A percentile compares a stretch with the other conserved stretches of the same genome.
These are phyloP conservation scores for Aurelia aurita DNA, from an alignment of 30 jellyfish, hydroid and myxozoan genomes.

Conservation along the genomic window DNA sequence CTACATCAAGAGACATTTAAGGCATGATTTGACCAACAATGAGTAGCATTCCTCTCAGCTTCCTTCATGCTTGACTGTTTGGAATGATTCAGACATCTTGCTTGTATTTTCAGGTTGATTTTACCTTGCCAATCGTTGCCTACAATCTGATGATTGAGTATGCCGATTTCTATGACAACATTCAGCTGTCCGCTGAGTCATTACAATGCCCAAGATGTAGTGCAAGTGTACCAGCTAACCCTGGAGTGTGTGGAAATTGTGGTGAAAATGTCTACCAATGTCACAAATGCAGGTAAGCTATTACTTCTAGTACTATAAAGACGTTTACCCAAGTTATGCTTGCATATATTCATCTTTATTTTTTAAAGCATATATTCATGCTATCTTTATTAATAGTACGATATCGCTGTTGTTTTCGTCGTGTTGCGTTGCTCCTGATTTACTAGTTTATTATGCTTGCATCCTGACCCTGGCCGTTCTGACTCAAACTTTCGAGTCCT, in stretches of 20 bases:
- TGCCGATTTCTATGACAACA: slow-evolving; percentile 90
- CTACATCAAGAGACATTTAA: too few relatives aligned
- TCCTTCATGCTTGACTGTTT: not conserved
- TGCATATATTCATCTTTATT: too few relatives aligned
- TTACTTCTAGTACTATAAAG: not conserved
- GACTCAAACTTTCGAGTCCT: too few relatives aligned
- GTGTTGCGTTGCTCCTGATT: too few relatives aligned
- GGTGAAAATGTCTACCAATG: slow-evolving; percentile 98
- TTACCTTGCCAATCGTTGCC: slow-evolving; percentile 94
- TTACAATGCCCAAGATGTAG: slow-evolving; percentile 98
- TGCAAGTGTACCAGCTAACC: slow-evolving; percentile 97
- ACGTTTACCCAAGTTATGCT: too few relatives aligned
- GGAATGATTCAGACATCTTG: too few relatives aligned
- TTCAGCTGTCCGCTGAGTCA: slow-evolving; percentile 91
- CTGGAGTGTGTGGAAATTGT: slow-evolving; percentile 95
- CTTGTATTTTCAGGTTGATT: slow-evolving; percentile 73
- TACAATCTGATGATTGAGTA: slow-evolving; percentile 94
- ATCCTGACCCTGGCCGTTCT: too few relatives aligned
- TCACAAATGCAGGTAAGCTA: slow-evolving; percentile 93
- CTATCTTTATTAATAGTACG: too few relatives aligned
- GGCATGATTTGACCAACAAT: too few relatives aligned
- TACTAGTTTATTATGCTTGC: too few relatives aligned
- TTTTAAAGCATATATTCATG: too few relatives aligned
- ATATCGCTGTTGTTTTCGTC: too few relatives aligned
- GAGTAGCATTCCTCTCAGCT: not conserved